Evolutionary conservation across 64 coral and sea anemone genomes (phyloP).

Genomic region (Pocillopora verrucosa): DNA sequence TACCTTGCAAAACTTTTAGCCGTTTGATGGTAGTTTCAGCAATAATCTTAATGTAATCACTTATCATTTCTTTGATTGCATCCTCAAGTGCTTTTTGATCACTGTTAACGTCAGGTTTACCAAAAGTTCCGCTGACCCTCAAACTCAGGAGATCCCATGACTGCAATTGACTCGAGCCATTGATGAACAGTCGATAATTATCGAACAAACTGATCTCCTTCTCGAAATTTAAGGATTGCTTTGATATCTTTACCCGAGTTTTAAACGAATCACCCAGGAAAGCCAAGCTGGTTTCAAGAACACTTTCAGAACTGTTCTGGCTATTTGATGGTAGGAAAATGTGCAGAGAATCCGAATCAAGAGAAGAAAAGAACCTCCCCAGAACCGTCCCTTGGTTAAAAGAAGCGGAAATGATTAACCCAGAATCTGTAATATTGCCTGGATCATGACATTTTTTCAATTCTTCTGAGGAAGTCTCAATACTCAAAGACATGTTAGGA

Average conservation of each 20-base stretch:
- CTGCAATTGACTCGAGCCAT: neutral
- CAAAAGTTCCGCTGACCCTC: constrained; percentile 5
- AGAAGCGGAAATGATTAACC: neutral
- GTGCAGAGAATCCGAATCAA: neutral
- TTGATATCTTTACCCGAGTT: neutral
- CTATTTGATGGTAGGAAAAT: constrained; percentile 1
- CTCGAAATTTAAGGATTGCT: constrained; percentile 21
- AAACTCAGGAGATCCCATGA: constrained; percentile 35
- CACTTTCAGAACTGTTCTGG: neutral
- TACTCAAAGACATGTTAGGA: neutral
- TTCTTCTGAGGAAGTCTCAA: neutral
- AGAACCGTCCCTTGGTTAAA: neutral
- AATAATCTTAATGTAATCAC: constrained; percentile 20
- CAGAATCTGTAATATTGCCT: neutral
- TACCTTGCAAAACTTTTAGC: neutral
- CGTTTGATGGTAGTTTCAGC: neutral
- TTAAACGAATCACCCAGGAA: constrained; percentile 10
- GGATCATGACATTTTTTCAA: neutral
- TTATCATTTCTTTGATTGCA: neutral
- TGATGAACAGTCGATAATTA: neutral
- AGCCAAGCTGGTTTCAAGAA: neutral
- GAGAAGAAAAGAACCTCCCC: neutral
- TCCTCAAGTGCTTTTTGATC: neutral
- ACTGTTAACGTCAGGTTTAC: neutral
- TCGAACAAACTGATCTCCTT: neutral